phyloP scores from a whole-genome alignment of 2,888 invertebrate genomes.

The Drosophila mimica region DNA sequence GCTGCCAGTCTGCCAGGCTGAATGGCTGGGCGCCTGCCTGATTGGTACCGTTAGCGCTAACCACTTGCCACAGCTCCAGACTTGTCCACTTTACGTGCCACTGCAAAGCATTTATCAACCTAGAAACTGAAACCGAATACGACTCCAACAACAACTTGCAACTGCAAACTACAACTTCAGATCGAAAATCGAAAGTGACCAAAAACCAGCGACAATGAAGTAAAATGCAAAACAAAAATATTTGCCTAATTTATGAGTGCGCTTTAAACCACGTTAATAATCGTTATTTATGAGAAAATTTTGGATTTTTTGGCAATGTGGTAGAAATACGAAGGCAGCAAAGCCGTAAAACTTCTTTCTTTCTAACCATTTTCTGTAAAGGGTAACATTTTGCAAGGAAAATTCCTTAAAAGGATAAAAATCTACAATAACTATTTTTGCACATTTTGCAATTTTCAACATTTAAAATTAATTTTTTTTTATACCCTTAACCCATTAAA shows the following conservation, averaged over 20 bases:
- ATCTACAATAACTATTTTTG: background rate
- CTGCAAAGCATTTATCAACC: slow-evolving; percentile 61
- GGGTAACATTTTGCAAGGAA: too few relatives aligned
- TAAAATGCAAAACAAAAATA: slow-evolving; percentile 47
- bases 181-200: slow-evolving; percentile 71
- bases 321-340: background rate
- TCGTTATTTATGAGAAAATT: background rate
- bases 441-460: background rate
- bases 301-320: background rate
- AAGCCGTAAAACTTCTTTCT: background rate
- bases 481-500: too few relatives aligned
- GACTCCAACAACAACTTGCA: slow-evolving; percentile 14
- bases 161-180: slow-evolving; percentile 21
- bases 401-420: background rate
- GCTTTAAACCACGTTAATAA: slow-evolving; percentile 10
- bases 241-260: slow-evolving; percentile 46
- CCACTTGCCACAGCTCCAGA: slow-evolving; percentile 51
- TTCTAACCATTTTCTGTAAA: background rate
- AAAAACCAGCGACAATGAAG: slow-evolving; percentile 66
- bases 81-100: slow-evolving; percentile 69
- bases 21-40: slow-evolving; percentile 11
- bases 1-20: background rate
- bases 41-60: slow-evolving; percentile 45
- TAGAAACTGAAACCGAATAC: slow-evolving; percentile 31
- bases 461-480: background rate